phyloP scores from a whole-genome alignment of 2,888 invertebrate species.

The Notocelia uddmanniana region DNA sequence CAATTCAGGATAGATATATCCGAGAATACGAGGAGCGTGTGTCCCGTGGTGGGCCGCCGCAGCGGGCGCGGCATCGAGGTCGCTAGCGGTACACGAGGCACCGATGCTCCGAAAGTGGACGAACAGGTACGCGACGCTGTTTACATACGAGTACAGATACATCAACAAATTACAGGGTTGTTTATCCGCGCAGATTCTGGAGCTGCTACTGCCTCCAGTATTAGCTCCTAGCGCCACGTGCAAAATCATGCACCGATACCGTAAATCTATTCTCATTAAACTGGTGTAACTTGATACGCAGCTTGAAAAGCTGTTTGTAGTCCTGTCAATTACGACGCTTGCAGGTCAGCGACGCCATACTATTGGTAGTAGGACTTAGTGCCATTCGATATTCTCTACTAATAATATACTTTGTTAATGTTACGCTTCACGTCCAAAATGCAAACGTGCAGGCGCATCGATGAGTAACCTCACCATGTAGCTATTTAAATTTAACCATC shows the following conservation, averaged over 20 bases:
- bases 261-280: slow-evolving; percentile 58
- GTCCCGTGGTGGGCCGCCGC: slow-evolving; percentile 80
- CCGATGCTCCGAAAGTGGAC: slow-evolving; percentile 83
- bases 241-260: slow-evolving; percentile 59
- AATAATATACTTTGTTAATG: slow-evolving; percentile 51
- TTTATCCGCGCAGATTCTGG: slow-evolving; percentile 55
- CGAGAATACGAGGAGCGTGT: slow-evolving; percentile 74
- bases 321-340: slow-evolving; percentile 58
- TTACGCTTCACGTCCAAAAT: slow-evolving; percentile 49
- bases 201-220: slow-evolving; percentile 15
- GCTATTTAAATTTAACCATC: slow-evolving; percentile 53
- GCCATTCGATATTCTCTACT: slow-evolving; percentile 48
- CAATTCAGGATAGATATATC: slow-evolving; percentile 74
- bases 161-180: slow-evolving; percentile 78
- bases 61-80: slow-evolving; percentile 81
- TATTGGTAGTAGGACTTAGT: slow-evolving; percentile 50
- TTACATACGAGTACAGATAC: slow-evolving; percentile 74
- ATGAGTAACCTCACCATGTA: slow-evolving; percentile 55
- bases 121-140: slow-evolving; percentile 84
- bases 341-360: slow-evolving; percentile 66
- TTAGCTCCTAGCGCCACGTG: slow-evolving; percentile 51
- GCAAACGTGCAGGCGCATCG: slow-evolving; percentile 54
- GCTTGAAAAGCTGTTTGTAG: slow-evolving; percentile 66
- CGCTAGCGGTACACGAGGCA: slow-evolving; percentile 83
- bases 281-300: slow-evolving; percentile 60